Conservation (phyloP, 2,888 invertebrate genomes). For the Branchinecta sandiegonensis region DNA sequence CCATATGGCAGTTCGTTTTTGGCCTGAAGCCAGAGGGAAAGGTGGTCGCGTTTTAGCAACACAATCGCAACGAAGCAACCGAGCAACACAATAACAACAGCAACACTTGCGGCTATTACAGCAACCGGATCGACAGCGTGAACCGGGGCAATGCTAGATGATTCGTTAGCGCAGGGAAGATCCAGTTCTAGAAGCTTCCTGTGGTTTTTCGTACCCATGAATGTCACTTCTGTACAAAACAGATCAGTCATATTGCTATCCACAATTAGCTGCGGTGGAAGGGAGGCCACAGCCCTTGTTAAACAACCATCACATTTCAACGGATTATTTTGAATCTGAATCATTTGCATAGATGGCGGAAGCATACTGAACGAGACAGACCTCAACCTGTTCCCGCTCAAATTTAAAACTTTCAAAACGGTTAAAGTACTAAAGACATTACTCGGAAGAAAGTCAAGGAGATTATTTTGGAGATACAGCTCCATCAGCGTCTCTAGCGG, state of each 20-base stretch:
- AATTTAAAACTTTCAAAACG: conserved; percentile 63
- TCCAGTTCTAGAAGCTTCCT: neutral
- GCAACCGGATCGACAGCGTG: conserved; percentile 2
- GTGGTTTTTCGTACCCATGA: conserved; percentile 8
- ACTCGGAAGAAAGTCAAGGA: conserved; percentile 65
- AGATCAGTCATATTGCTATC: neutral
- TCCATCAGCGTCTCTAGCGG: conserved; percentile 67
- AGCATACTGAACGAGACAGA: conserved; percentile 77
- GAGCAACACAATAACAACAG: conserved; percentile 8
- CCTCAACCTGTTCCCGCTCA: conserved; percentile 67
- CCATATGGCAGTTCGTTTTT: neutral
- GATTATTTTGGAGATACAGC: conserved; percentile 71
- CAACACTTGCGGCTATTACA: neutral
- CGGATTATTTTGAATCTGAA: neutral
- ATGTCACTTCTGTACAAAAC: neutral
- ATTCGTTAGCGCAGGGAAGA: conserved; percentile 6
- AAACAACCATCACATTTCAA: neutral
- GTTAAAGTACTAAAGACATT: conserved; percentile 65
- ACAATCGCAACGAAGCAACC: conserved; percentile 13
- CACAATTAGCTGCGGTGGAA: neutral
- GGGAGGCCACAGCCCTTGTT: neutral
- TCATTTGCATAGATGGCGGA: conserved; percentile 35
- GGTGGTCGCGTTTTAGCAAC: neutral
- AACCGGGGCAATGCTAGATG: conserved; percentile 10
- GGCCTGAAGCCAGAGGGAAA: conserved; percentile 11